Base-by-base conservation (phyloP, 2,888 invertebrate species). In the Pandemis heparana region DNA sequence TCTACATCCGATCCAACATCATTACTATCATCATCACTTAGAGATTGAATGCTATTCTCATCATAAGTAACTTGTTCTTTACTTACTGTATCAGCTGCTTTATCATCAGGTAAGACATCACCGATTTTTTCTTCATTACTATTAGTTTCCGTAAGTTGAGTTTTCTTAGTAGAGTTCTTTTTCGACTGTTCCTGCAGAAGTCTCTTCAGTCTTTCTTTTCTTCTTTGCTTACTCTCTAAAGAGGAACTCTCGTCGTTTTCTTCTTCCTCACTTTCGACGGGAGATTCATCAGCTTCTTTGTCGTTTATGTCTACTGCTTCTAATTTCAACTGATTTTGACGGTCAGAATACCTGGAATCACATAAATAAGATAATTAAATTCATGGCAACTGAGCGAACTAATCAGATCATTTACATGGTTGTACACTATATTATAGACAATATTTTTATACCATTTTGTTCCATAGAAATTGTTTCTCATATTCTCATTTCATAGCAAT, bases 241-340 rank as follows among this genome's bases (percentile, higher is more conserved):
- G 86, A 81, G 61, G 76, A 78, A 66, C 70, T 82, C 10, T 87
- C 85, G 67, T 88, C 88, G 63, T 78, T 74, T 62, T 85, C 87
- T 12, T 91, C 91, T n/a, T 93, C 92, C 69, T 92, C 94, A 77
- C 90, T 92, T 72, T 92, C 93, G 2, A 85, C 81, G 6, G 92
- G 91, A 9, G 94, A 93, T 76, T 93, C 92, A 18, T 94, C 92
- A 0, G 92, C 93, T 78, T 94, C 94, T 75, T 92, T 92, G 71
- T 94, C 94, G 7, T 88, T 91, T 62, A 94, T 92, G 82, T 93
- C 94, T 73, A 80, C 89, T 68, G 86, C 90, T 82, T 91, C 92
- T 73, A 94, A 81, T 71, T 91, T 90, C 46, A 94, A 79, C 80
- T 85, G 90, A 73, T 87, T 91, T 79, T 94, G 94, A 78, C 87